Conservation (phyloP, 2,888 invertebrate species). For the Drosophila atroscutellata region DNA sequence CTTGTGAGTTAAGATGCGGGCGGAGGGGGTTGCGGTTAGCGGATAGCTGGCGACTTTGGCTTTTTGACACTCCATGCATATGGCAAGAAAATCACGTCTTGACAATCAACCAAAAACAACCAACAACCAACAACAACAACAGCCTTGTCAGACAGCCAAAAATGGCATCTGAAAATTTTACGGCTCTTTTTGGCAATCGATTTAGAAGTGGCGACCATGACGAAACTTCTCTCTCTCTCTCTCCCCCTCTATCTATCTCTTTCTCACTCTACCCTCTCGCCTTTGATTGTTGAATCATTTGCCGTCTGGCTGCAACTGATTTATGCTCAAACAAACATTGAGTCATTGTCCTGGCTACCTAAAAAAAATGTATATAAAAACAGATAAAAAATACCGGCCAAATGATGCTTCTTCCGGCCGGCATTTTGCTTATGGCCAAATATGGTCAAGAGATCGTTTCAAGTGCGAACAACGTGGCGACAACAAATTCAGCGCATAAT, state of each 20-base stretch:
- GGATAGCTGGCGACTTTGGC: conserved; percentile 3
- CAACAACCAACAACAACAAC: conserved; percentile 19
- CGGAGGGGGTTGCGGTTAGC: not conserved
- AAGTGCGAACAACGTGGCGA: conserved; percentile 52
- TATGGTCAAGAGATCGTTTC: conserved; percentile 55
- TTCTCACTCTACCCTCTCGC: not conserved
- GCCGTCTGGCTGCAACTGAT: conserved; percentile 31
- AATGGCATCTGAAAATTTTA: conserved; percentile 65
- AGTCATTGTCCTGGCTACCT: conserved; percentile 65
- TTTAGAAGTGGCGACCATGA: conserved; percentile 71
- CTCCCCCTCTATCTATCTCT: not conserved
- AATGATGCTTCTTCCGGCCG: conserved; percentile 40
- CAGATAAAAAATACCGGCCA: not conserved
- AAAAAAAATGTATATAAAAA: not conserved
- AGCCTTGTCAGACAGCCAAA: conserved; percentile 58
- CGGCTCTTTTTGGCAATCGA: conserved; percentile 69
- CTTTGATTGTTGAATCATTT: conserved; percentile 35
- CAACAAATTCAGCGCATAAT: conserved; percentile 38
- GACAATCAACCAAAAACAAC: conserved; percentile 49
- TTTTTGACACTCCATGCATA: conserved; percentile 32
- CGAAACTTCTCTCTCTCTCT: conserved; percentile 19
- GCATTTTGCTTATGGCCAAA: conserved; percentile 48
- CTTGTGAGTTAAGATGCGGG: not conserved
- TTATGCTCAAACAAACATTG: conserved; percentile 41
- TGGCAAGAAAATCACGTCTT: conserved; percentile 70